Base-by-base conservation (phyloP, 2,888 invertebrate species). In the Anthophora plumipes region DNA sequence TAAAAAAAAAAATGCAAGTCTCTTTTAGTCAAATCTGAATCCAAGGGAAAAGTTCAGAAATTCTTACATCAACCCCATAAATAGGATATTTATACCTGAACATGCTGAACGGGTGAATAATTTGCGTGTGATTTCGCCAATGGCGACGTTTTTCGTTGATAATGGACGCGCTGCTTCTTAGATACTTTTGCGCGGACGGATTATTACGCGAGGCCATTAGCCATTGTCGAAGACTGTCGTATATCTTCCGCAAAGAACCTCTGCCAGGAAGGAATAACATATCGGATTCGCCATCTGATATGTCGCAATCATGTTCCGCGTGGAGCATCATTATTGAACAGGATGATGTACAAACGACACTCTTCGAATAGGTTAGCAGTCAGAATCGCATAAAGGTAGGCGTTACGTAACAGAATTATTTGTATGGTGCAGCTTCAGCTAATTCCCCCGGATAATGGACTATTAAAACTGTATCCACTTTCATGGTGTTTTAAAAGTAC, bases 21-120 rank as follows among this genome's bases (percentile, higher is more conserved):
- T 4, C 4, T 31, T 31, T 31, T 31, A 31, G 2, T 31, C 4
- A 31, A 31, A 31, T 31, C 2, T 31, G 31, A 31, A 31, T 31
- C 4, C 31, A 31, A 31, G 31, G n/a, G n/a, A n/a, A n/a, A n/a
- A 31, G 31, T 31, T 3, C 31, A 31, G 31, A 31, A 31, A 31
- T 31, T 31, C 4, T 31, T 31, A 4, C 4, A 31, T 31, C 31
- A 31, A 31, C 20, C 1, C 9, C 0, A 22, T 52, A 17, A 17
- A 5, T 6, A 22, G 1, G 43, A 1, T 5, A 11, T 14, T 6
- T 14, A 25, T 89, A 92, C 93, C 91, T 91, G 80, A 93, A 92
- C 14, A 89, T 66, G 85, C 92, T 92, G 72, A 92, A 93, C 3
- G 93, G 93, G 75, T 93, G 93, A 81, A 93, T 91, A 5, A 91